A percentile compares a stretch with the other conserved stretches of the same genome.
Conservation (phyloP, 2,797 vertebrate species). For the Sebastes elongatus region DNA sequence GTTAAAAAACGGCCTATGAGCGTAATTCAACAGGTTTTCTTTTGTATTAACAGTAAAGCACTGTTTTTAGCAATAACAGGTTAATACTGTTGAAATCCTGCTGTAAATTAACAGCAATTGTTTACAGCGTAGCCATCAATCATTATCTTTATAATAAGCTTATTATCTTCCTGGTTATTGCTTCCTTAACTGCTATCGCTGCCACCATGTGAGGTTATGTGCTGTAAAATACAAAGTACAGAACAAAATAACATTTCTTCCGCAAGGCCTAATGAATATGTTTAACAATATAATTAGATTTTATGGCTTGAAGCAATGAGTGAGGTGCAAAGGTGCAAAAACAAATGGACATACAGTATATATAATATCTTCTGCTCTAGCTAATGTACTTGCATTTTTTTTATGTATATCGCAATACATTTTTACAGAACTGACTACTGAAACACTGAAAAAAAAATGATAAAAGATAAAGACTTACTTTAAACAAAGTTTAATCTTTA, state of each 20-base stretch:
- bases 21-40: too few relatives aligned
- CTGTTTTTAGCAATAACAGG: too few relatives aligned
- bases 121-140: neutral
- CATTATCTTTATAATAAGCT: neutral
- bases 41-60: too few relatives aligned
- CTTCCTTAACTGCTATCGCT: neutral
- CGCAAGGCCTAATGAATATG: neutral
- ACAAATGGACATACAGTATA: neutral
- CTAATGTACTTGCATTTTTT: neutral
- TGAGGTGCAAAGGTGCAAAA: neutral
- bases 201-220: neutral
- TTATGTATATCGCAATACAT: neutral
- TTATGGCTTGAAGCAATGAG: neutral
- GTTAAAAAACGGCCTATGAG: too few relatives aligned
- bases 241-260: neutral
- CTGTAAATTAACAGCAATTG: too few relatives aligned
- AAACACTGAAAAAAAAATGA: neutral
- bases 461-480: neutral
- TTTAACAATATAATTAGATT: neutral
- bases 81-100: too few relatives aligned
- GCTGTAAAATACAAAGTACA: slow-evolving; percentile 29
- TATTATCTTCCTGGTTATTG: slow-evolving; percentile 25
- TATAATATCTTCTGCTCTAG: neutral
- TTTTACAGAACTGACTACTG: neutral
- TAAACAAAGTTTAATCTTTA: neutral